Evolutionary conservation across 2,797 vertebrate genomes (phyloP).

Genomic region (Molossus alvarezi): DNA sequence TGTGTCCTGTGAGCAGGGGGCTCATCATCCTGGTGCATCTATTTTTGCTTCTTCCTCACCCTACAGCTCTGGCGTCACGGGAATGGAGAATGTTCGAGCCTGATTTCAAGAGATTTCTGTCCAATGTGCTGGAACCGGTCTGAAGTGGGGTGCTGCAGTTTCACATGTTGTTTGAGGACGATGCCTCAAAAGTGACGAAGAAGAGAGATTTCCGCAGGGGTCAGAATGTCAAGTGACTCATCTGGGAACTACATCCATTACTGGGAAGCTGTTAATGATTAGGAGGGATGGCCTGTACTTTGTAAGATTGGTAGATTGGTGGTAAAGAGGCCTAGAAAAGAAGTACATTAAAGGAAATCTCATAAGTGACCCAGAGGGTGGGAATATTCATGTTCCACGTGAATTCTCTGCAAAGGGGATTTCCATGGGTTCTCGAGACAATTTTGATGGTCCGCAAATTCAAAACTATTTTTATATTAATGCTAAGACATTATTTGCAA

Average conservation of each 20-base stretch:
- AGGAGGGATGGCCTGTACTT: not conserved
- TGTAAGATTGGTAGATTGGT: not conserved
- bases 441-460: not conserved
- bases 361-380: not conserved
- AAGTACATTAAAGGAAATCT: not conserved
- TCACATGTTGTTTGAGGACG: not conserved
- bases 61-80: not conserved
- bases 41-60: not conserved
- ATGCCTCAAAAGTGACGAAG: not conserved
- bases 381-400: not conserved
- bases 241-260: not conserved
- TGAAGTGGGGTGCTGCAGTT: not conserved
- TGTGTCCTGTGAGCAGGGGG: not conserved
- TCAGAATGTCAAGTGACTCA: constrained; percentile 23
- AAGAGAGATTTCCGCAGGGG: not conserved
- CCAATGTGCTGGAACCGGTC: not conserved
- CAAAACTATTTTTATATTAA: constrained; percentile 32
- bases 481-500: not conserved
- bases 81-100: not conserved
- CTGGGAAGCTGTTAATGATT: not conserved
- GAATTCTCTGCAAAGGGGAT: not conserved
- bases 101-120: not conserved
- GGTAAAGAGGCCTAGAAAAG: not conserved
- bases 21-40: not conserved
- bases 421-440: not conserved